Conservation (phyloP, 2,888 invertebrate genomes). For the Iselma pallidipennis region DNA sequence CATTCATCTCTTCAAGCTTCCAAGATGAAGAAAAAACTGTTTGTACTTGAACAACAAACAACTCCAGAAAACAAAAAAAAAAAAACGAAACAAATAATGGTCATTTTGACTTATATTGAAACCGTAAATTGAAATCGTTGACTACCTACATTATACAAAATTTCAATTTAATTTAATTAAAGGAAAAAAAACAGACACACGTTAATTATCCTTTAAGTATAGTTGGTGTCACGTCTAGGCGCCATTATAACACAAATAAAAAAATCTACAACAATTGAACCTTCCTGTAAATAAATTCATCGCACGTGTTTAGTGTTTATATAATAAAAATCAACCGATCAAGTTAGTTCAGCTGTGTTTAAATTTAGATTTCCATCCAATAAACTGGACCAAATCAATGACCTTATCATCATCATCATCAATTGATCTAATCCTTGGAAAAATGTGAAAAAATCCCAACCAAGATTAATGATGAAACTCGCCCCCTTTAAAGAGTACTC, state of each 20-base stretch:
- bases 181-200: too few relatives aligned
- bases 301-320: background rate
- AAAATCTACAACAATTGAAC: background rate
- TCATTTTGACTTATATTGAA: too few relatives aligned
- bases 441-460: background rate
- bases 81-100: too few relatives aligned
- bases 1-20: too few relatives aligned
- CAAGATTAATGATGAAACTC: background rate
- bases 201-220: background rate
- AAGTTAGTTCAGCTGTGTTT: slow-evolving; percentile 1
- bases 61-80: too few relatives aligned
- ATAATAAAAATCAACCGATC: background rate
- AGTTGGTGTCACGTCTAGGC: background rate
- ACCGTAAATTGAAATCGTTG: too few relatives aligned
- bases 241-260: background rate
- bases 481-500: background rate
- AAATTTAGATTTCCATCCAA: slow-evolving; percentile 1
- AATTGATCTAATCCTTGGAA: too few relatives aligned
- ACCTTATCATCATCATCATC: background rate
- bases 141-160: too few relatives aligned
- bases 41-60: too few relatives aligned
- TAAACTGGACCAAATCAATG: background rate
- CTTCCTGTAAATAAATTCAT: background rate
- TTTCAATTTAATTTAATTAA: too few relatives aligned
- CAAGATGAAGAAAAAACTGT: too few relatives aligned